Evolutionary conservation across 1,140 invertebrate species (phyloP).

Genomic region (Streblospio benedicti): DNA sequence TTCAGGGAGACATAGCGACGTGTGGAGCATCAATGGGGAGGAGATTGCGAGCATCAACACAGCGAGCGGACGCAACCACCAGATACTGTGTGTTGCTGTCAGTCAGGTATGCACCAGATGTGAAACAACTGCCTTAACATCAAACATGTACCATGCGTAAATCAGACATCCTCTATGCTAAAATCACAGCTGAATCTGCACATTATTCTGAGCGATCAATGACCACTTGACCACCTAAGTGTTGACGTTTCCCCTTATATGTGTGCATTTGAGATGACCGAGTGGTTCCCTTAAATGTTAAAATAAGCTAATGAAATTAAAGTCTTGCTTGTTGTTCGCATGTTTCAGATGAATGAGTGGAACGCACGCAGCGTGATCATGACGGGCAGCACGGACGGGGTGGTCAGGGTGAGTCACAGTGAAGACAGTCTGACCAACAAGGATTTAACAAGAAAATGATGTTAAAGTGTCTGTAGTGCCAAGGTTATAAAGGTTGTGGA

Average conservation of each 20-base stretch:
- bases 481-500: too few relatives aligned
- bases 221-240: neutral
- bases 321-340: slow-evolving; percentile 57
- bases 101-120: slow-evolving; percentile 38
- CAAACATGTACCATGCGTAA: too few relatives aligned
- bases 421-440: too few relatives aligned
- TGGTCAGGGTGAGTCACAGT: slow-evolving; percentile 45
- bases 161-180: too few relatives aligned
- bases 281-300: neutral
- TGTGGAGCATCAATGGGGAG: slow-evolving; percentile 95
- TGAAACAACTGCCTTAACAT: too few relatives aligned
- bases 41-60: slow-evolving; percentile 85
- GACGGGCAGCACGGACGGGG: slow-evolving; percentile 91
- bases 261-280: neutral
- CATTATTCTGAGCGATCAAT: too few relatives aligned
- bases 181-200: too few relatives aligned
- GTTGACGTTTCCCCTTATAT: neutral
- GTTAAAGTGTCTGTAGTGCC: too few relatives aligned
- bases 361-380: slow-evolving; percentile 93
- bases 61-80: slow-evolving; percentile 54
- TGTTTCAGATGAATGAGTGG: slow-evolving; percentile 82
- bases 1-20: slow-evolving; percentile 87
- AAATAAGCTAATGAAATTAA: neutral
- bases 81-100: slow-evolving; percentile 45
- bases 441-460: too few relatives aligned